Conservation (phyloP, 2,113 vertebrate species). For the Morphnarchus princeps region DNA sequence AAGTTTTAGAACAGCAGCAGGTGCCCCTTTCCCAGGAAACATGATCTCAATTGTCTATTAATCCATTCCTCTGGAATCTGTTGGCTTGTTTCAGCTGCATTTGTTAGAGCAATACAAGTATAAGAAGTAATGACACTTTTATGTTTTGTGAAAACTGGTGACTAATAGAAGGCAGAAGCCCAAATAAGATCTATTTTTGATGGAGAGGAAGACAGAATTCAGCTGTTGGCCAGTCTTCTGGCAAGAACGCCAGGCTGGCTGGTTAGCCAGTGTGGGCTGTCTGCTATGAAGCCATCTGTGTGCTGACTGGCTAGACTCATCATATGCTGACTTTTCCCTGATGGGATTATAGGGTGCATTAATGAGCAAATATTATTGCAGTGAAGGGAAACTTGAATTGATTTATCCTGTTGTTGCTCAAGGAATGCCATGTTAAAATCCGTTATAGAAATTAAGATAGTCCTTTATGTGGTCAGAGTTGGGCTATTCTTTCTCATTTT, state of each 20-base stretch:
- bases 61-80: neutral
- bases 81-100: neutral
- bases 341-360: neutral
- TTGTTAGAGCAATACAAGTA: neutral
- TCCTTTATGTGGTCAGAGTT: neutral
- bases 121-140: neutral
- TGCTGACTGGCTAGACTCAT: neutral
- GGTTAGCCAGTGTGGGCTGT: neutral
- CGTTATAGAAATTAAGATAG: neutral
- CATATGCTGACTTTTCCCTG: neutral
- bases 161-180: slow-evolving; percentile 15
- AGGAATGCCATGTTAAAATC: neutral
- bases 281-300: neutral
- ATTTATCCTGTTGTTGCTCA: neutral
- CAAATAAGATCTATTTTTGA: slow-evolving; percentile 37
- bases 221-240: slow-evolving; percentile 10
- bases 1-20: neutral
- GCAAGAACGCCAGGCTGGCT: neutral
- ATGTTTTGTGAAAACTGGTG: slow-evolving; percentile 35
- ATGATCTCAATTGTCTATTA: neutral
- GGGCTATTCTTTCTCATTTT: neutral
- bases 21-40: neutral
- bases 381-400: neutral
- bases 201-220: slow-evolving; percentile 1
- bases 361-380: neutral